phyloP scores from a whole-genome alignment of 2,113 vertebrate genomes.

The Otolemur garnettii region DNA sequence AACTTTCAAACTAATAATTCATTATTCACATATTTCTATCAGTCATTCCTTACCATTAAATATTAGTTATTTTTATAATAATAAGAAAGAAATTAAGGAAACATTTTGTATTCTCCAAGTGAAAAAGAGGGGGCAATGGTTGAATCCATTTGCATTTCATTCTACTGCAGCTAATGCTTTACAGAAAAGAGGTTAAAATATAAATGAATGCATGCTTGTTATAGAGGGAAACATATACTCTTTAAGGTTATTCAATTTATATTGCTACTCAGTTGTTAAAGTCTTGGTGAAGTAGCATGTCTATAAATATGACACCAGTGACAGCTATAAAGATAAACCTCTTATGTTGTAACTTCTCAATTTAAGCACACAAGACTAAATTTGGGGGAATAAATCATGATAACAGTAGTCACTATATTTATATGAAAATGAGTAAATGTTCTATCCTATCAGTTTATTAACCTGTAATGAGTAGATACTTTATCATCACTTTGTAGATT shows the following conservation, averaged over 20 bases:
- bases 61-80: constrained; percentile 49
- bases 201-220: constrained; percentile 59
- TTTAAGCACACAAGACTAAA: constrained; percentile 70
- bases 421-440: constrained; percentile 76
- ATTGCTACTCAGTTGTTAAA: constrained; percentile 66
- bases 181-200: constrained; percentile 64
- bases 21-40: neutral
- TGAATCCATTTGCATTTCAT: constrained; percentile 46
- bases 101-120: neutral
- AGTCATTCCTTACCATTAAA: constrained; percentile 47
- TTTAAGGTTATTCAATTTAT: constrained; percentile 77
- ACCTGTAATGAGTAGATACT: constrained; percentile 74
- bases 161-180: constrained; percentile 36
- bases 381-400: constrained; percentile 76
- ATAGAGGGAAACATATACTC: constrained; percentile 69
- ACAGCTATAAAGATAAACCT: constrained; percentile 79
- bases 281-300: neutral
- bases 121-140: neutral
- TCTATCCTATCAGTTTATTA: constrained; percentile 77
- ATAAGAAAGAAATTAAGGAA: constrained; percentile 43
- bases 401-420: constrained; percentile 73
- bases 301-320: constrained; percentile 70
- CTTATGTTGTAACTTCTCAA: constrained; percentile 49
- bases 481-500: constrained; percentile 75
- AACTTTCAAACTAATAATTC: neutral